Evolutionary conservation across 2,113 vertebrate species (phyloP), one percentile per base, ranked within the genome.

Genomic region (Barbus barbus): DNA sequence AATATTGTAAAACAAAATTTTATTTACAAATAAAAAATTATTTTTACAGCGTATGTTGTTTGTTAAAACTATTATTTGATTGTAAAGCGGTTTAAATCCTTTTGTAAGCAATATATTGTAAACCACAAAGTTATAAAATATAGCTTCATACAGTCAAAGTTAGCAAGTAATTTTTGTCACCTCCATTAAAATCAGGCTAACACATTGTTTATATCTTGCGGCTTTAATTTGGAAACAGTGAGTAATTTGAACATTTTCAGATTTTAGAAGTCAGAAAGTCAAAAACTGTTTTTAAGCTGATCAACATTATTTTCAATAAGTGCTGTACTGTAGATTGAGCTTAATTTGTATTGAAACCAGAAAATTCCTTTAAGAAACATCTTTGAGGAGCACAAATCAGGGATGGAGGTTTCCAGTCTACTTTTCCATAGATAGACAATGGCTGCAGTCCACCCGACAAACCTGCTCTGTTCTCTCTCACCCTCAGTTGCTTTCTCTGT

Each of bases 351-450:
- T n/a, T 22, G 11, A 24, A 72, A 4, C 36, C 60, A 63, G 13
- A 63, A 26, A 5, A 63, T 63, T 28, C 20, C 22, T 24, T 36
- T 69, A 36, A 69, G 33, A 69, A n/a, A 22, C 86, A 84, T 26
- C 48, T 58, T 78, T 36, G 76, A 61, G 48, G 46, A 82, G 74
- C 33, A 56, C 56, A 74, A 92, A 94, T 92, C 20, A 41, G 88
- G 88, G 90, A 90, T 83, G 87, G 90, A 91, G 92, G 82, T 89
- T 90, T 78, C 6, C 31, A 41, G 84, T 88, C 82, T 86, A 79
- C 89, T 88, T 88, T 93, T 94, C 90, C 85, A 90, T 89, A n/a
- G n/a, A n/a, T n/a, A n/a, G n/a, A n/a, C n/a, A 93, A 93, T 91
- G 87, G 90, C 87, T 89, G 58, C 11, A 73, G 84, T 91, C 91